These are phyloP conservation scores for Hemichromis elongatus DNA, from an alignment of 2,113 vertebrate species.

Conservation along the genomic window DNA sequence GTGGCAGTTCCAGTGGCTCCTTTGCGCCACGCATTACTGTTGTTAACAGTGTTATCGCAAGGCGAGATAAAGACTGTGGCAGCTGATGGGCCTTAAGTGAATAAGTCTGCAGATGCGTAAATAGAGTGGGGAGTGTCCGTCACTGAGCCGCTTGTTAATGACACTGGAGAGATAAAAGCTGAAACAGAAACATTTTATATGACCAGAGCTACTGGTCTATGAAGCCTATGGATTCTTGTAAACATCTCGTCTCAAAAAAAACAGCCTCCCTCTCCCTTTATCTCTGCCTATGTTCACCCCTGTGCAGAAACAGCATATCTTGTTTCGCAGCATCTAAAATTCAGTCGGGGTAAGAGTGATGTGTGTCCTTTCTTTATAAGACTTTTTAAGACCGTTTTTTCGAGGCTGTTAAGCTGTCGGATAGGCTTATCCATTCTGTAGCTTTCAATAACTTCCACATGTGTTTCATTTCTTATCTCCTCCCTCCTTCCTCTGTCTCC, in stretches of 20 bases:
- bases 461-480: slow-evolving; percentile 60
- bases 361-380: slow-evolving; percentile 4
- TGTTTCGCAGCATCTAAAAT: slow-evolving; percentile 17
- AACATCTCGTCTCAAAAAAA: slow-evolving; percentile 9
- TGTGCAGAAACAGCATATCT: slow-evolving; percentile 11
- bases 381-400: slow-evolving; percentile 25
- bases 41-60: slow-evolving; percentile 76
- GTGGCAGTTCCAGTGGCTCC: slow-evolving; percentile 57
- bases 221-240: slow-evolving; percentile 8
- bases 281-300: neutral
- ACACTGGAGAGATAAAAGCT: slow-evolving; percentile 64
- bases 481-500: slow-evolving; percentile 42
- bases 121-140: slow-evolving; percentile 39
- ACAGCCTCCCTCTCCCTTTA: neutral
- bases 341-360: slow-evolving; percentile 14
- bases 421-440: slow-evolving; percentile 19
- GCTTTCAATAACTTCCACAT: slow-evolving; percentile 54
- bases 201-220: slow-evolving; percentile 3
- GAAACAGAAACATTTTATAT: slow-evolving; percentile 43
- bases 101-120: slow-evolving; percentile 47
- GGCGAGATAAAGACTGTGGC: slow-evolving; percentile 67
- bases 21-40: slow-evolving; percentile 61
- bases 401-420: slow-evolving; percentile 17
- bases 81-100: slow-evolving; percentile 53
- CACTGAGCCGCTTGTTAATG: slow-evolving; percentile 69